Conservation (phyloP, 2,113 vertebrate species). For the Cnemophilus loriae region DNA sequence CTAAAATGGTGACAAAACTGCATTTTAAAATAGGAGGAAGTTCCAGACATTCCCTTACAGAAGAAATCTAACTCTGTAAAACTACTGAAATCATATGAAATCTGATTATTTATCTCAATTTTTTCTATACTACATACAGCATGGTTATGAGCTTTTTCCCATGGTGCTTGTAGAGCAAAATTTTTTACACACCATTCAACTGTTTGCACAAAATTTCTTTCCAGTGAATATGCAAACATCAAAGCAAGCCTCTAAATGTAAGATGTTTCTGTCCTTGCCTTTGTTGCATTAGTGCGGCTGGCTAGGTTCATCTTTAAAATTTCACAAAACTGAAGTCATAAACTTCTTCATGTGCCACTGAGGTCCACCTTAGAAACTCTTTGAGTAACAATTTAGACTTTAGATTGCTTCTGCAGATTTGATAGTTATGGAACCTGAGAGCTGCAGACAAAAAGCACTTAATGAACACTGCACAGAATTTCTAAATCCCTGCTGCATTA, state of each 20-base stretch:
- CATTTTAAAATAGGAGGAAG: neutral
- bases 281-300: neutral
- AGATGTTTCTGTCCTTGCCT: neutral
- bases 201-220: neutral
- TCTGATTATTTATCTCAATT: neutral
- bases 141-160: neutral
- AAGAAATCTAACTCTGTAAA: neutral
- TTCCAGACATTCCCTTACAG: neutral
- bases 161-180: neutral
- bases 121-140: rapidly evolving
- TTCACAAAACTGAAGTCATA: neutral
- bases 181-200: neutral
- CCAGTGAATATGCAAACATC: neutral
- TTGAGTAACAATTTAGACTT: neutral
- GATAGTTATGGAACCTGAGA: neutral
- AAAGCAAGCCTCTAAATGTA: neutral
- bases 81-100: neutral
- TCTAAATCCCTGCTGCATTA: neutral
- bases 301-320: neutral
- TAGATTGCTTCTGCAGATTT: neutral
- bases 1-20: neutral
- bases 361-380: neutral
- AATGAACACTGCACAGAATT: neutral
- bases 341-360: neutral
- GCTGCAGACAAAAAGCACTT: neutral